Conservation (phyloP, 2,113 vertebrate genomes). For the Vulpes vulpes region DNA sequence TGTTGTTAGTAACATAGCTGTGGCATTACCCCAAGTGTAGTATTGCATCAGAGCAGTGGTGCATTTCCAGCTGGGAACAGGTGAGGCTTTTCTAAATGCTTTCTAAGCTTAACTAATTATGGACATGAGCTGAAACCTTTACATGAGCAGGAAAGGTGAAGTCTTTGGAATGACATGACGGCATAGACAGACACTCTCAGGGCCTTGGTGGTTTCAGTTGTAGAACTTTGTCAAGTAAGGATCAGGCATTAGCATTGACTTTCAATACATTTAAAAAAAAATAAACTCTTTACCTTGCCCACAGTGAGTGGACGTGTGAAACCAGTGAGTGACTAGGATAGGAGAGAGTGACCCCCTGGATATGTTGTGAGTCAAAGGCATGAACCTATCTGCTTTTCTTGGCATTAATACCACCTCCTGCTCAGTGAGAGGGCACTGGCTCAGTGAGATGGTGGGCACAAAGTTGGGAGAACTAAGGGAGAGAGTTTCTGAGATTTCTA, state of each 20-base stretch:
- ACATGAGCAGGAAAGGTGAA: neutral
- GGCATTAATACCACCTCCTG: neutral
- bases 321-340: neutral
- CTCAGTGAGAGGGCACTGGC: neutral
- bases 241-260: neutral
- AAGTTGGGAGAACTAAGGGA: neutral
- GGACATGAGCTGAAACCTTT: neutral
- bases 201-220: neutral
- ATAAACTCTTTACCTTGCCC: neutral
- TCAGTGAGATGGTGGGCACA: neutral
- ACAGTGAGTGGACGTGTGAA: neutral
- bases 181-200: neutral
- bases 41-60: neutral
- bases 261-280: neutral
- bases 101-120: slow-evolving; percentile 5
- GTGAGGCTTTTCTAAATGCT: neutral
- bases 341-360: neutral
- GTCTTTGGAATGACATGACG: neutral
- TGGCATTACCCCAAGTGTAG: neutral
- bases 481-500: neutral
- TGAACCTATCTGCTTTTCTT: neutral
- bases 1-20: neutral
- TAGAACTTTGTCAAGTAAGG: neutral
- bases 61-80: neutral
- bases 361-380: neutral